Evolutionary conservation across 23 tunicate genomes (phyloP).

Genomic region (Clavelina lepadiformis): DNA sequence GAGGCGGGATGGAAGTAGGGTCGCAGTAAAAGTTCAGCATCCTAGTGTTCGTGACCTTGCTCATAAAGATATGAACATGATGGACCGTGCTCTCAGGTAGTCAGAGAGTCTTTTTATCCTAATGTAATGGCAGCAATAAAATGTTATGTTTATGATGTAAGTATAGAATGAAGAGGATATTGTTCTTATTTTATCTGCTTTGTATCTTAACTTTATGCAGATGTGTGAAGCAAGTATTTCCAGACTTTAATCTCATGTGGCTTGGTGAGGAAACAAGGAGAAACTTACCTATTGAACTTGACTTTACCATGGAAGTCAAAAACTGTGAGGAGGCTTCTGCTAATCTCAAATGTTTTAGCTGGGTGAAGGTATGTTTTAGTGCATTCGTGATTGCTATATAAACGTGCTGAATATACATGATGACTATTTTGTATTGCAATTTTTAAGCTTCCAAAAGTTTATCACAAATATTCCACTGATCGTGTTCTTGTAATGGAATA

Average conservation of each 20-base stretch:
- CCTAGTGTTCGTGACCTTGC: conserved; percentile 73
- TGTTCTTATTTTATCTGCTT: not conserved
- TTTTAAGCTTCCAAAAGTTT: conserved; percentile 60
- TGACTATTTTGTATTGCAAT: not conserved
- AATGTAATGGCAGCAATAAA: too few relatives aligned
- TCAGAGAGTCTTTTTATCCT: not conserved
- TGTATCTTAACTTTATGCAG: conserved; percentile 8
- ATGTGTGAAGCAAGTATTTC: conserved; percentile 53
- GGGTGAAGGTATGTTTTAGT: conserved; percentile 67
- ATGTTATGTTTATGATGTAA: not conserved
- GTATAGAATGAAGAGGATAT: not conserved
- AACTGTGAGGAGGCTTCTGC: conserved; percentile 69
- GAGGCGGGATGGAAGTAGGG: conserved; percentile 35
- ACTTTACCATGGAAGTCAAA: conserved; percentile 72
- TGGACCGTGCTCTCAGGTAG: conserved; percentile 58
- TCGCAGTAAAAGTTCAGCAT: conserved; percentile 98
- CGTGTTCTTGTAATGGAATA: conserved; percentile 94
- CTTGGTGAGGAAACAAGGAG: conserved; percentile 67
- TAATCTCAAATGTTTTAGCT: conserved; percentile 65
- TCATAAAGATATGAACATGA: conserved; percentile 76
- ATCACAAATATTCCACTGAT: conserved; percentile 38
- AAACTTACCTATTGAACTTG: conserved; percentile 90
- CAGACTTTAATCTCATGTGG: conserved; percentile 94
- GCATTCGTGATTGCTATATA: not conserved
- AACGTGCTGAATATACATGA: not conserved